phyloP scores from a whole-genome alignment of 2,113 vertebrate species.

The Sinocyclocheilus rhinocerous region DNA sequence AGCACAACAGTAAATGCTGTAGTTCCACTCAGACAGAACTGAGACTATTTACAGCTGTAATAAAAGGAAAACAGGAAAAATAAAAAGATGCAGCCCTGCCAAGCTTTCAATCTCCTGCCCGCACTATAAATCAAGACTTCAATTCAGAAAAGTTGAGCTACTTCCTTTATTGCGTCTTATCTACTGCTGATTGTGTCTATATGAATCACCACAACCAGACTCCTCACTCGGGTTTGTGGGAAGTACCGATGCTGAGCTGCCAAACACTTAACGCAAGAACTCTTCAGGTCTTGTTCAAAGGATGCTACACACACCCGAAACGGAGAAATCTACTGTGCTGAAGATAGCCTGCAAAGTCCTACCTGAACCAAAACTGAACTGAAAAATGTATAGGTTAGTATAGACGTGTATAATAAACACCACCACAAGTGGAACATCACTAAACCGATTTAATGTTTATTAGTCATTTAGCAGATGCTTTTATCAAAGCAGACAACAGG shows the following conservation, averaged over 20 bases:
- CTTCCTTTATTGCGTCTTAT: neutral
- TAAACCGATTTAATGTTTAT: neutral
- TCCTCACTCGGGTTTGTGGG: neutral
- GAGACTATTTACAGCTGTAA: constrained; percentile 4
- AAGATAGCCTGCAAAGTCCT: neutral
- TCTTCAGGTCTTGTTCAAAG: neutral
- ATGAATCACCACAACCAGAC: neutral
- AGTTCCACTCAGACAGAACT: neutral
- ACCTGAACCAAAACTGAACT: neutral
- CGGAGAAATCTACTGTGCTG: neutral
- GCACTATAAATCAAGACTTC: neutral
- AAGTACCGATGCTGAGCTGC: neutral
- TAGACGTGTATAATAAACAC: neutral
- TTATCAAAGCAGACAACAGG: neutral
- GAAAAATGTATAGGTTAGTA: no score
- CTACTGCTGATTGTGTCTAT: neutral
- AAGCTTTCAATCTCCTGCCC: neutral
- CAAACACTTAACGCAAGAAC: neutral
- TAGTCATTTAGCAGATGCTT: neutral
- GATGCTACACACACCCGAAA: neutral
- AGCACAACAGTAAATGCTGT: neutral
- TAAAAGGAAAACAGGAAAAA: neutral
- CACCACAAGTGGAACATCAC: neutral
- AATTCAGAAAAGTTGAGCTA: neutral
- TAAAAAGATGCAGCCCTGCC: neutral